Evolutionary conservation across 2,797 vertebrate species (phyloP).

Genomic region (Pseudochromis fuscus): DNA sequence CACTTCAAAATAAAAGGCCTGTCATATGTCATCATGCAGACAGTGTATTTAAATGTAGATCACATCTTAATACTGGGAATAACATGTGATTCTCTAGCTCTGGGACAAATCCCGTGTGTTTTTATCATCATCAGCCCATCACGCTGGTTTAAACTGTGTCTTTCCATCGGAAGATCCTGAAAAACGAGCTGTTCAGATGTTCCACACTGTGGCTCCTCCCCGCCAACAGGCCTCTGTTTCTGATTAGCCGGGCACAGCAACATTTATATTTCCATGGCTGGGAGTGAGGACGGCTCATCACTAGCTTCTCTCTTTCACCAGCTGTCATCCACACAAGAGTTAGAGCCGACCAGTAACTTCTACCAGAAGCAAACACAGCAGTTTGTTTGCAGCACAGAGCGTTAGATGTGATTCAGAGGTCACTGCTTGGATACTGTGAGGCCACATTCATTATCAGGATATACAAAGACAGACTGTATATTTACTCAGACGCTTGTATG

Average conservation of each 20-base stretch:
- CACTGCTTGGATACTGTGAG: slow-evolving; percentile 5
- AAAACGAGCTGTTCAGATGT: slow-evolving; percentile 64
- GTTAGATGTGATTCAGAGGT: slow-evolving; percentile 6
- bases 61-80: background rate
- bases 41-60: background rate
- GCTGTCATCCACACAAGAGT: slow-evolving; percentile 44
- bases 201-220: slow-evolving; percentile 62
- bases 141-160: slow-evolving; percentile 29
- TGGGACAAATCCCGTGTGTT: background rate
- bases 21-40: background rate
- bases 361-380: slow-evolving; percentile 24
- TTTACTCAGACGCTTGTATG: slow-evolving; percentile 9
- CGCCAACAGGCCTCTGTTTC: slow-evolving; percentile 72
- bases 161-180: slow-evolving; percentile 57
- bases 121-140: slow-evolving; percentile 37
- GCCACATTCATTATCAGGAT: slow-evolving; percentile 8
- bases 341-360: slow-evolving; percentile 29
- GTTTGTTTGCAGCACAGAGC: slow-evolving; percentile 16
- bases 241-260: slow-evolving; percentile 61
- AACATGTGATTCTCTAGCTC: slow-evolving; percentile 6
- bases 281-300: slow-evolving; percentile 42
- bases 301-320: slow-evolving; percentile 41
- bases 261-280: slow-evolving; percentile 53
- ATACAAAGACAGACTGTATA: background rate
- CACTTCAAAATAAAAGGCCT: background rate